Evolutionary conservation across 2,888 invertebrate species (phyloP).

Genomic region (Aspidapion aeneum): DNA sequence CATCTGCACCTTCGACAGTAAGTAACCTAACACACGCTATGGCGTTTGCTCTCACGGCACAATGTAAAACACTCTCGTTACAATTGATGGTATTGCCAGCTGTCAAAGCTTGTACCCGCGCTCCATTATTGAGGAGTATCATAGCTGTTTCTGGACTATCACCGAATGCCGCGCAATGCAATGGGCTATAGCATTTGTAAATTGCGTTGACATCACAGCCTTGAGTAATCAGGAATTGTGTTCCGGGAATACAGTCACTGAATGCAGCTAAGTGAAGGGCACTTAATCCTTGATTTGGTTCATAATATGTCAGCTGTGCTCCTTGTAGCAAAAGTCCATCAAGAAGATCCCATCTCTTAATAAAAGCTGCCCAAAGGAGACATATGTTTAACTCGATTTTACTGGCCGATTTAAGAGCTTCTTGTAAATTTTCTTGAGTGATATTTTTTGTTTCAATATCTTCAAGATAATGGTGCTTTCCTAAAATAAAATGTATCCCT

Average conservation of each 20-base stretch:
- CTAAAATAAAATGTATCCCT: conserved; percentile 34
- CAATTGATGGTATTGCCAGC: conserved; percentile 56
- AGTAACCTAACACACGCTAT: conserved; percentile 76
- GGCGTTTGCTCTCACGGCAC: conserved; percentile 81
- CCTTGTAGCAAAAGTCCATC: conserved; percentile 62
- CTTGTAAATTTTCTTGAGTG: conserved; percentile 54
- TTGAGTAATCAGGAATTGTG: conserved; percentile 63
- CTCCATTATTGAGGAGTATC: conserved; percentile 69
- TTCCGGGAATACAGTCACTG: conserved; percentile 70
- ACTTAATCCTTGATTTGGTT: conserved; percentile 67
- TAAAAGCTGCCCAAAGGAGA: conserved; percentile 71
- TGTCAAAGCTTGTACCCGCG: conserved; percentile 63
- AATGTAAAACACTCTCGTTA: conserved; percentile 77
- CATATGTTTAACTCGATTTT: conserved; percentile 69
- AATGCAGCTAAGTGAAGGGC: conserved; percentile 76
- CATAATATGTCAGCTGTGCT: conserved; percentile 68
- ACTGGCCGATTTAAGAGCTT: conserved; percentile 53
- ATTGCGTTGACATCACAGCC: conserved; percentile 67
- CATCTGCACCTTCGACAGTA: conserved; percentile 69
- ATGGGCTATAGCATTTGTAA: conserved; percentile 71
- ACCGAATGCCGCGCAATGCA: conserved; percentile 89
- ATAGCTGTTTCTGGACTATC: conserved; percentile 78
- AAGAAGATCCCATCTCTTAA: conserved; percentile 65
- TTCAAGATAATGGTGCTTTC: conserved; percentile 64
- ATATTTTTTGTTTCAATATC: conserved; percentile 70